Evolutionary conservation across 2,888 invertebrate species (phyloP).

Genomic region (Andrena flavipes): DNA sequence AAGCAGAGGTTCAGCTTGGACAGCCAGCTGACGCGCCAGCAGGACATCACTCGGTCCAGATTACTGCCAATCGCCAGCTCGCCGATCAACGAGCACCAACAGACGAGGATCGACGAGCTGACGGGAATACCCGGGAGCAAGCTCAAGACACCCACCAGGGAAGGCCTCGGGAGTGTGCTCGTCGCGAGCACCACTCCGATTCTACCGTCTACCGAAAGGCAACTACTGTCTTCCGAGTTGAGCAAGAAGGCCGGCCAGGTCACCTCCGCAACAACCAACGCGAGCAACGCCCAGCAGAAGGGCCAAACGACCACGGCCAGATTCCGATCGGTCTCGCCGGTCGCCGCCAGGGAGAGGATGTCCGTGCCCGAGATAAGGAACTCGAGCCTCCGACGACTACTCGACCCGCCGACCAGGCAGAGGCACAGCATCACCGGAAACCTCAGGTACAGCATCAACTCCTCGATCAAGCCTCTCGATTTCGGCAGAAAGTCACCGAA

Average conservation of each 20-base stretch:
- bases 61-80: slow-evolving; percentile 81
- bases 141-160: slow-evolving; percentile 64
- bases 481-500: slow-evolving; percentile 62
- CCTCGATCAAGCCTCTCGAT: slow-evolving; percentile 63
- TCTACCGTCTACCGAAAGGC: slow-evolving; percentile 74
- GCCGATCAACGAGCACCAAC: slow-evolving; percentile 78
- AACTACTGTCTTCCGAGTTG: slow-evolving; percentile 62
- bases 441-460: slow-evolving; percentile 70
- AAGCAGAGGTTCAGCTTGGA: slow-evolving; percentile 81
- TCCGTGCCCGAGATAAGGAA: slow-evolving; percentile 82
- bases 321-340: slow-evolving; percentile 40
- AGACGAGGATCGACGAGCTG: slow-evolving; percentile 60
- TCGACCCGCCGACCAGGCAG: slow-evolving; percentile 80
- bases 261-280: not conserved
- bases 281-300: slow-evolving; percentile 18
- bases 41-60: slow-evolving; percentile 75
- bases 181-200: slow-evolving; percentile 79
- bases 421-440: slow-evolving; percentile 81
- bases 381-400: slow-evolving; percentile 78
- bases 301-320: slow-evolving; percentile 24
- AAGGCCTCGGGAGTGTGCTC: slow-evolving; percentile 77
- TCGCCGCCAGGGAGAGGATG: slow-evolving; percentile 77
- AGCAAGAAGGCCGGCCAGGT: slow-evolving; percentile 1
- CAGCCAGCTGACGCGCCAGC: slow-evolving; percentile 78
- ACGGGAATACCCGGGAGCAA: slow-evolving; percentile 5